Base-by-base conservation (phyloP, 2,888 invertebrate species). In the Pomacea canaliculata region DNA sequence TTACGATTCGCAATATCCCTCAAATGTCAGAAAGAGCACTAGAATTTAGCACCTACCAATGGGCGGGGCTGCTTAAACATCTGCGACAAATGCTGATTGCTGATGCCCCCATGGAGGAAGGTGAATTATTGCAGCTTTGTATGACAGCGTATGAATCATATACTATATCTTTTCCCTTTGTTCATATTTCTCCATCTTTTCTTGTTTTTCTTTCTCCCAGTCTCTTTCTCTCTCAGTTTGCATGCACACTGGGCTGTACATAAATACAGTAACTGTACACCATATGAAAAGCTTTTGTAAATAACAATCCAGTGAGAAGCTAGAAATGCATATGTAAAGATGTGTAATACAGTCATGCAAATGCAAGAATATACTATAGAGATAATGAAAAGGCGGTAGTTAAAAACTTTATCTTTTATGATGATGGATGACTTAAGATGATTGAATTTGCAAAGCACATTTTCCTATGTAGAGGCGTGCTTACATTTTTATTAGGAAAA, bases 41-140 rank as follows among this genome's bases (percentile, higher is more conserved):
- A 62, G 86, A 87, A 74, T 91, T 88, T 82, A 89, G 87, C 76
- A 82, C 87, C 10, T 89, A 85, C 80, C 88, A 89, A 76, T 91
- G 91, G 91, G 86, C 83, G 16, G 88, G 90, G 0, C 82, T 90
- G 49, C 79, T 91, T 51, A 91, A 90, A 82, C 89, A 89, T 78
- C 85, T 91, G 12, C 80, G 88, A n/a, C 90, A 91, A 81, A 91
- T 91, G 90, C 82, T 90, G 37, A 86, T 91, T 68, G 88, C 90
- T 62, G 85, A 89, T 81, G 85, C 90, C 37, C 81, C 87, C 7
- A 88, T 90, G 87, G 90, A 90, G 73, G 90, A 90, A 87, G 90
- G 90, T 90, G 74, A 66, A 77, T 56, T 56, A 10, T 56, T 51
- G 13, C 12, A 16, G 65, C 37, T 65, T 12, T 65, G 37, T 62